These are phyloP conservation scores for Sander vitreus DNA, from an alignment of 2,113 vertebrate genomes.

Conservation along the genomic window DNA sequence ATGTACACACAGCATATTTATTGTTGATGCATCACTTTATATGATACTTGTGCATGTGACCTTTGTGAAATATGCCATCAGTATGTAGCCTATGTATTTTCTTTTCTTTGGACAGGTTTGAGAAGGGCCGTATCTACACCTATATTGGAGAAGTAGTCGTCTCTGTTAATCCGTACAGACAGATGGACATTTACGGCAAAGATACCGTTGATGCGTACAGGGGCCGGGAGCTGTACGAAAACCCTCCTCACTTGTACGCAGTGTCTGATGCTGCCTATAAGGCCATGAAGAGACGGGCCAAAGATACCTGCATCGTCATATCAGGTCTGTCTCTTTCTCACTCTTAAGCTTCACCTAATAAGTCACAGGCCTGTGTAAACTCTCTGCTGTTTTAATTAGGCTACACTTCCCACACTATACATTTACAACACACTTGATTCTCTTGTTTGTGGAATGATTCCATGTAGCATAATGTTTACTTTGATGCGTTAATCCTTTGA, in stretches of 20 bases:
- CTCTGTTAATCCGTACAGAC: constrained; percentile 91
- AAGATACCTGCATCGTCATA: constrained; percentile 96
- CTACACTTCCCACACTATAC: neutral
- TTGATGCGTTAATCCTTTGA: neutral
- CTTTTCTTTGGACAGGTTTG: constrained; percentile 84
- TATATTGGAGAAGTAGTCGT: constrained; percentile 97
- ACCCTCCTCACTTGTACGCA: constrained; percentile 92
- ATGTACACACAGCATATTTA: neutral
- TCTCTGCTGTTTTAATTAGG: neutral
- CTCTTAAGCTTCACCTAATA: neutral
- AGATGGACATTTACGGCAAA: constrained; percentile 88
- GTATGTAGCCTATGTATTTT: neutral
- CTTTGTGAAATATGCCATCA: neutral
- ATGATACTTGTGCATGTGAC: neutral
- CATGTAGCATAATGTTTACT: neutral
- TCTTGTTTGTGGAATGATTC: neutral
- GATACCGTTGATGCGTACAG: constrained; percentile 86
- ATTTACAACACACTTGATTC: neutral
- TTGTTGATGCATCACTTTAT: neutral
- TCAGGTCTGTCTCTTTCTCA: constrained; percentile 84
- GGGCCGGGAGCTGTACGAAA: constrained; percentile 92
- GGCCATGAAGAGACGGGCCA: constrained; percentile 93
- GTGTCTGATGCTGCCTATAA: constrained; percentile 93
- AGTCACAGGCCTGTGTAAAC: neutral
- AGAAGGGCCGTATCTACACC: constrained; percentile 91